Base-by-base conservation (phyloP, 2,888 invertebrate species). In the Drosophila kuntzei region DNA sequence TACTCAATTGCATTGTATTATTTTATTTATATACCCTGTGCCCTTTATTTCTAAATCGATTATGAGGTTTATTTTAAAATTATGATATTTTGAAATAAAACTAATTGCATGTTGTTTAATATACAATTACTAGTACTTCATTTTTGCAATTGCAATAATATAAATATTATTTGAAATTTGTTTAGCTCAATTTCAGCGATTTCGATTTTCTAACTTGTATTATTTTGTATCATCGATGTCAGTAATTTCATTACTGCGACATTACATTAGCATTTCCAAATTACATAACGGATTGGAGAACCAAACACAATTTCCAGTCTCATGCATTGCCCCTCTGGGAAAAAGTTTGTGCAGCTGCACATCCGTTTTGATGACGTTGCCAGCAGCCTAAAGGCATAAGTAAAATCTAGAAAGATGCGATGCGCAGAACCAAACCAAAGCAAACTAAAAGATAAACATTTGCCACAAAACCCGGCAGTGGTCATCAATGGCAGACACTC, bases 291-390 rank as follows among this genome's bases (percentile, higher is more conserved):
- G 66, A 46, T 41, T n/a, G 20, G 16, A 50, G 46, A 14, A n/a
- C 36, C 34, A 47, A 51, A 54, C 41, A 41, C 72, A 65, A 49
- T 49, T 53, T 71, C 8, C 46, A 43, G 51, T 60, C 9, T 20
- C 25, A 41, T 18, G 14, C 16, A 16, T 22, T 43, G 22, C 8
- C 36, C 37, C 16, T 39, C 25, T 47, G 47, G 62, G 55, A 65
- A 58, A 85, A 87, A 82, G 80, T 87, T 85, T 82, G 73, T 76
- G 86, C 84, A 85, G 80, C 88, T 86, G 83, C 76, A 85, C 88
- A 82, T 85, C 88, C 84, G 82, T 65, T 85, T 71, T 71, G 76
- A 68, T 71, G 84, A 74, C 63, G 77, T 54, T 63, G 59, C 55
- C 55, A 63, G 44, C 44, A 43, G 77, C 50, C 69, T 68, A 71